Evolutionary conservation across 35 echinoderm and acorn worm genomes (phyloP), one percentile per base, ranked within the genome.

Genomic region (Antedon bifida): DNA sequence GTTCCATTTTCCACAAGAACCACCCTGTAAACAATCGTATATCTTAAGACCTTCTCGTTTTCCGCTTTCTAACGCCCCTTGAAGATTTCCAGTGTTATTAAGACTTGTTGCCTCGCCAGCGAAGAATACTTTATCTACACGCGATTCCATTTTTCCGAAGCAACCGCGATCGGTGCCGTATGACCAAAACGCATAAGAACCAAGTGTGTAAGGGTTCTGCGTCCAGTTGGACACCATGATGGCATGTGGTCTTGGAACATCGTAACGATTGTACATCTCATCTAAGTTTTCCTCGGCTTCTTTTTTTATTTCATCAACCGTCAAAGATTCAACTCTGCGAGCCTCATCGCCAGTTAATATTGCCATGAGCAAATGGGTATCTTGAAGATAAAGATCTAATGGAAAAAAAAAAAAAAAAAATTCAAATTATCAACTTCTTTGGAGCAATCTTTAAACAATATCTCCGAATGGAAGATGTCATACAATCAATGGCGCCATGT

Each of bases 41-140:
- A 80, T 80, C 23, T 80, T 80, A 17, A 80, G 36, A 26, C 33
- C 78, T 38, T 80, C 78, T 80, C 78, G 8, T 28, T 39, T 35
- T 7, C 78, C 78, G 28, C 33, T 36, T 14, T 36, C 34, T 30
- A 80, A 30, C 3, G 33, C 78, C 0, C 33, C 78, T 39, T 80
- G 33, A 35, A 80, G n/a, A 23, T 80, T 36, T 13, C 78, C 78
- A 38, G 34, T 80, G 9, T 38, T 36, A 10, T 80, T 38, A 0
- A 38, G 35, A n/a, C 36, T 38, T 3, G 78, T 80, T 0, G 78
- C 78, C 30, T 80, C 78, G 3, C 78, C 78, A 29, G 33, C 78
- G 35, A 80, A 80, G 23, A 36, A 80, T 29, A 80, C 5, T 36
- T 35, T 80, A 3, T 30, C 78, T 0, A 80, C n/a, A 4, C 36